Evolutionary conservation across 2,113 vertebrate species (phyloP).

Genomic region (Aptenodytes forsteri): DNA sequence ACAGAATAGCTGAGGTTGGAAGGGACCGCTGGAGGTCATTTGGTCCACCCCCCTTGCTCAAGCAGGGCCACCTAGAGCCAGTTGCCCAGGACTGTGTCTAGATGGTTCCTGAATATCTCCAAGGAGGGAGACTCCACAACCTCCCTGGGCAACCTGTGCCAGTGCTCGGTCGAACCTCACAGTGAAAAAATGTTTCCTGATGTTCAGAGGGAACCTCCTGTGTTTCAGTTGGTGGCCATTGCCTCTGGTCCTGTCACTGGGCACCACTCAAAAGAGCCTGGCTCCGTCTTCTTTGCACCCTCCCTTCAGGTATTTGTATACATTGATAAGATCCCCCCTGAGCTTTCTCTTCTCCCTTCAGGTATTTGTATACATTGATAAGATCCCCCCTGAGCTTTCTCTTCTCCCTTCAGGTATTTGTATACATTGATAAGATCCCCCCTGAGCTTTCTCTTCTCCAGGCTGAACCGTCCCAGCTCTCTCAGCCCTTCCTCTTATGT

Average conservation of each 20-base stretch:
- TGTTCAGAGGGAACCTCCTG: neutral
- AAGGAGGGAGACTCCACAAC: neutral
- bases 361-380: neutral
- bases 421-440: neutral
- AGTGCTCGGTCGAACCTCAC: neutral
- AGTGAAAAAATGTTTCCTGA: neutral
- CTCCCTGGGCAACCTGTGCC: neutral
- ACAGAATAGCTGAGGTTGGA: neutral
- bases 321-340: neutral
- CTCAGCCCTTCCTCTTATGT: neutral
- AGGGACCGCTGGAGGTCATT: neutral
- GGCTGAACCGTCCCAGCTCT: neutral
- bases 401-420: neutral
- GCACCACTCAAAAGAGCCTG: neutral
- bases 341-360: neutral
- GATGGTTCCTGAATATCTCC: neutral
- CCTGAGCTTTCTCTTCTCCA: neutral
- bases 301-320: neutral
- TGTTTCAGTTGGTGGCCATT: neutral
- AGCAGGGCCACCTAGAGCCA: neutral
- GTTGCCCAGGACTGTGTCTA: neutral
- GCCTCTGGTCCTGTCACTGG: neutral
- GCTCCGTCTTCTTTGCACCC: accelerated
- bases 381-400: neutral
- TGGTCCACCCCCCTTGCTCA: neutral